These are phyloP conservation scores for Gyrodactylus salaris DNA, from an alignment of 1,140 invertebrate species.

Conservation along the genomic window DNA sequence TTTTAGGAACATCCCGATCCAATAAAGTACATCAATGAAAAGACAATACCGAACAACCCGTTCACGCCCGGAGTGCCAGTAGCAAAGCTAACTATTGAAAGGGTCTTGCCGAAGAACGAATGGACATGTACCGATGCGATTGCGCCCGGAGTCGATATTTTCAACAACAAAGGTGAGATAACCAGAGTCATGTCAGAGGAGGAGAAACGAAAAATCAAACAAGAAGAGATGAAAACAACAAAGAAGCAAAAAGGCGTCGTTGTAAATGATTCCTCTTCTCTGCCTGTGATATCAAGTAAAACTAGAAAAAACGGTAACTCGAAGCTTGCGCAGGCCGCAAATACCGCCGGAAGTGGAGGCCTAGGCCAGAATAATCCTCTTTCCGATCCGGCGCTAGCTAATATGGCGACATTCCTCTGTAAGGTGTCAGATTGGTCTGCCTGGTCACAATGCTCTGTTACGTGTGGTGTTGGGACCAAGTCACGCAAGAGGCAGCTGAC, in stretches of 20 bases:
- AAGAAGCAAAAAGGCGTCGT: background rate
- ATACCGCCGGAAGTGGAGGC: background rate
- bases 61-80: conserved; percentile 1
- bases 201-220: background rate
- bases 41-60: background rate
- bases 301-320: background rate
- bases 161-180: background rate
- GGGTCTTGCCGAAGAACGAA: background rate
- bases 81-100: background rate
- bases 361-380: background rate
- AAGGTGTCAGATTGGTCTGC: conserved; percentile 24
- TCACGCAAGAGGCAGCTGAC: conserved; percentile 12
- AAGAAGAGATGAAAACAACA: background rate
- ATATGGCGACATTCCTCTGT: conserved; percentile 13
- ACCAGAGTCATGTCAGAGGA: too few relatives aligned
- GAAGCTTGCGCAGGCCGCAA: background rate
- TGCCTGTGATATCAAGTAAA: too few relatives aligned
- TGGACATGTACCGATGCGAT: background rate
- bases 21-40: background rate
- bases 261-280: too few relatives aligned
- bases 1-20: background rate
- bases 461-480: conserved; percentile 24
- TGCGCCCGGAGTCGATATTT: background rate
- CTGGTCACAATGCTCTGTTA: conserved; percentile 29
- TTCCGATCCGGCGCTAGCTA: background rate